Evolutionary conservation across 2,888 invertebrate species (phyloP).

Genomic region (Subacronicta megacephala): DNA sequence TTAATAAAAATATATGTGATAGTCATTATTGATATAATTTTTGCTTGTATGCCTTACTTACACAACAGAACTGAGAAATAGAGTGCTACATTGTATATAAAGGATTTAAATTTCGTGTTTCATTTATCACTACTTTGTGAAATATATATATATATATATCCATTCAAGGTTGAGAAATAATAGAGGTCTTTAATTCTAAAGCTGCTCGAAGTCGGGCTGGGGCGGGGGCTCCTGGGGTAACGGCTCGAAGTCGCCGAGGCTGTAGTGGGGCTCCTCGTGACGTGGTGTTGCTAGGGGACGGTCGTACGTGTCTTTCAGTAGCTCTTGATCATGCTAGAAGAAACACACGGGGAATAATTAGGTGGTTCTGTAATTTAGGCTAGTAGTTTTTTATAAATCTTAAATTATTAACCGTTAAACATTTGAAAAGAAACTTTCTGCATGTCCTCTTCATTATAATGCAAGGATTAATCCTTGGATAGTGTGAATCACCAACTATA

Average conservation of each 20-base stretch:
- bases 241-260: conserved; percentile 86
- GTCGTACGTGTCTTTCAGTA: conserved; percentile 84
- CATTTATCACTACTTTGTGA: too few species aligned
- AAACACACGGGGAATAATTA: background rate
- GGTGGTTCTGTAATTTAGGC: background rate
- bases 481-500: too few species aligned
- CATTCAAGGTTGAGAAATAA: background rate
- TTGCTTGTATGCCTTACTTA: background rate
- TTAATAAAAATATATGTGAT: background rate
- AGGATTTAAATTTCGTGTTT: too few species aligned
- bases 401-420: too few species aligned
- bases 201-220: conserved; percentile 87
- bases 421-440: too few species aligned
- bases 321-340: conserved; percentile 80
- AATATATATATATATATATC: too few species aligned
- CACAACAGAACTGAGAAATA: background rate
- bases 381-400: background rate
- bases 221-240: conserved; percentile 86
- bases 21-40: conserved; percentile 2
- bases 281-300: conserved; percentile 86
- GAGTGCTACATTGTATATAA: too few species aligned
- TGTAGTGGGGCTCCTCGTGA: conserved; percentile 84
- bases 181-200: conserved; percentile 61
- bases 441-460: too few species aligned
- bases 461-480: too few species aligned